A percentile compares a stretch with the other conserved stretches of the same genome.
phyloP scores from a whole-genome alignment of 2,113 vertebrate species.

The Ceyx cyanopectus region DNA sequence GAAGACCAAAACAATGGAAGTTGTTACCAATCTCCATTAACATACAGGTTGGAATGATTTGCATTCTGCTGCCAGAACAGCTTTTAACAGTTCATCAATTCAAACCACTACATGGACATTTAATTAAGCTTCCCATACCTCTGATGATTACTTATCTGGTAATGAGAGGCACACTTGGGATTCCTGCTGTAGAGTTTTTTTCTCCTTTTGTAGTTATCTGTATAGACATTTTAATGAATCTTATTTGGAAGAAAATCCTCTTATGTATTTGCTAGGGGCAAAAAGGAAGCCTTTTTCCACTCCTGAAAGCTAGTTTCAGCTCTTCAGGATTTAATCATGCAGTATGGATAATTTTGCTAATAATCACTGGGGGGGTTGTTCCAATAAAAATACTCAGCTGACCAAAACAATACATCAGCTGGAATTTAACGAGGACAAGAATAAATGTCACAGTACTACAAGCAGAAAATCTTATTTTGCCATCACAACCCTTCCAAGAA shows the following conservation, averaged over 20 bases:
- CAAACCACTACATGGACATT: not conserved
- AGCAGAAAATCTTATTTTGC: not conserved
- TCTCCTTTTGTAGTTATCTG: constrained; percentile 29
- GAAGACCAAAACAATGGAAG: constrained; percentile 9
- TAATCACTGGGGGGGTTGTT: not conserved
- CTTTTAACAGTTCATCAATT: constrained; percentile 45
- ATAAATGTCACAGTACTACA: not conserved
- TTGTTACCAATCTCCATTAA: not conserved
- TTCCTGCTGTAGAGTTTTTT: not conserved
- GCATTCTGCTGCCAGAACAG: constrained; percentile 12
- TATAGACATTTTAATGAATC: constrained; percentile 33
- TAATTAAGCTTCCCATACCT: constrained; percentile 52
- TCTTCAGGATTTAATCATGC: constrained; percentile 14
- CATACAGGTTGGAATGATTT: constrained; percentile 29
- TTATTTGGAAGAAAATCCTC: constrained; percentile 46
- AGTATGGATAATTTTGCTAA: not conserved
- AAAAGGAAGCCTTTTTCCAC: not conserved
- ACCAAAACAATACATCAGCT: constrained; percentile 13
- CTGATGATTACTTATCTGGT: constrained; percentile 51
- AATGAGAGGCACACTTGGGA: constrained; percentile 41
- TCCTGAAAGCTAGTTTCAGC: not conserved
- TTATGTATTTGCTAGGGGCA: constrained; percentile 35
- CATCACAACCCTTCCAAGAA: not conserved
- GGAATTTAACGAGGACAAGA: not conserved
- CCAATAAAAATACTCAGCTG: not conserved